These are phyloP conservation scores for Drosophila monieri DNA, from an alignment of 2,888 invertebrate species.

Conservation along the genomic window DNA sequence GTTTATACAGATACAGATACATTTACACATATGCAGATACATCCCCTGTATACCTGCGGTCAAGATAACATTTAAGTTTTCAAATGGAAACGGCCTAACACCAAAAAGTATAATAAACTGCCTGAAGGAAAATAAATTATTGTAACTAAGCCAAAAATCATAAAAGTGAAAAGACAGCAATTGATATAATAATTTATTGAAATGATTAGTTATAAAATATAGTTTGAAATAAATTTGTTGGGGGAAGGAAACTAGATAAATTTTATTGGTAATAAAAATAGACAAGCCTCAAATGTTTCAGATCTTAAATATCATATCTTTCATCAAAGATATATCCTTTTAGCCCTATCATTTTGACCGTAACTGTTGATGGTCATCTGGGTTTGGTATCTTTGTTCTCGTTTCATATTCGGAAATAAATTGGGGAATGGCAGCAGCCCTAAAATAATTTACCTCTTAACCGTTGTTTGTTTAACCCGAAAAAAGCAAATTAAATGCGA, in stretches of 20 bases:
- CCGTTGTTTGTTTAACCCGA: slow-evolving; percentile 74
- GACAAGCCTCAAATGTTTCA: no score
- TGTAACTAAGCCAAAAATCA: neutral
- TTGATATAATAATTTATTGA: neutral
- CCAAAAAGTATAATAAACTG: neutral
- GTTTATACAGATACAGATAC: slow-evolving; percentile 44
- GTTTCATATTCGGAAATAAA: slow-evolving; percentile 31
- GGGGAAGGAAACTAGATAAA: neutral
- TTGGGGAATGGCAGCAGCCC: slow-evolving; percentile 44
- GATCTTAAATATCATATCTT: no score
- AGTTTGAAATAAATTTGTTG: neutral
- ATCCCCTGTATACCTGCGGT: slow-evolving; percentile 10
- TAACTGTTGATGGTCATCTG: slow-evolving; percentile 7
- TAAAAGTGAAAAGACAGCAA: neutral
- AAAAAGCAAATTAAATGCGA: slow-evolving; percentile 72
- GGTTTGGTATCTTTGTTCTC: slow-evolving; percentile 24
- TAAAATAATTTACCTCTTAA: slow-evolving; percentile 54
- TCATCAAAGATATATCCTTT: no score
- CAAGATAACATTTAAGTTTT: slow-evolving; percentile 2
- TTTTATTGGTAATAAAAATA: no score
- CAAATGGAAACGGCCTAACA: neutral
- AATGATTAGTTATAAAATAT: neutral
- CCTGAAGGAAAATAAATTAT: neutral
- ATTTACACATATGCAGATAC: slow-evolving; percentile 6
- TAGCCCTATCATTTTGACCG: slow-evolving; percentile 4